Conservation (phyloP, 2,113 vertebrate genomes). For the Charadrius vociferus region DNA sequence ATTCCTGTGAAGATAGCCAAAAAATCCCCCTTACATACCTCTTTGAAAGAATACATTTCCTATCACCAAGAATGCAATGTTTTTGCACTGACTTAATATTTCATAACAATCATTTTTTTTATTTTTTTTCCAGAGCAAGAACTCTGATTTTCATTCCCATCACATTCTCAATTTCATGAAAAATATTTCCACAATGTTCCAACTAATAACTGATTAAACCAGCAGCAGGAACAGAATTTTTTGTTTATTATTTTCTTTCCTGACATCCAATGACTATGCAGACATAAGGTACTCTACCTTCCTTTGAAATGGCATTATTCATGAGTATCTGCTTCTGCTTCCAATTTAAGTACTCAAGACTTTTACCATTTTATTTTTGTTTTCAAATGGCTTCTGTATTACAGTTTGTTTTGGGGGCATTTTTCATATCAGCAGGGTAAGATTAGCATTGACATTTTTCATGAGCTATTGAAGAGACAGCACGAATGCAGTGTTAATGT, state of each 20-base stretch:
- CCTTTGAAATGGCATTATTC: slow-evolving; percentile 9
- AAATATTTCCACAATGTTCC: background rate
- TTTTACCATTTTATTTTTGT: background rate
- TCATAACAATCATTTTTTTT: background rate
- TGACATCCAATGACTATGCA: background rate
- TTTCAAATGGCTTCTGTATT: background rate
- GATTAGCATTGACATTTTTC: slow-evolving; percentile 49
- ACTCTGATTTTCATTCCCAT: background rate
- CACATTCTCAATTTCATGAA: background rate
- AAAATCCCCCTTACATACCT: background rate
- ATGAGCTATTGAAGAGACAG: slow-evolving; percentile 36
- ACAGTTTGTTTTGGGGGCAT: background rate
- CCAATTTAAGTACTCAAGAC: background rate
- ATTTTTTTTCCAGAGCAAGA: background rate
- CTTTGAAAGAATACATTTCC: background rate
- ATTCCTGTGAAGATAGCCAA: background rate
- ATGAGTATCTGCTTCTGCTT: background rate
- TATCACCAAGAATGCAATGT: background rate
- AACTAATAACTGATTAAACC: slow-evolving; percentile 9
- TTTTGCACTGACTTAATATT: background rate
- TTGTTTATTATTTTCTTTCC: background rate
- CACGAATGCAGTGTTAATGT: background rate
- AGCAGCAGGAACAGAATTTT: background rate
- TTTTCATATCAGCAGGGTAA: slow-evolving; percentile 30
- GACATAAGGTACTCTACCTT: background rate